Base-by-base conservation (phyloP, 2,888 invertebrate genomes). In the Lysandra bellargus region DNA sequence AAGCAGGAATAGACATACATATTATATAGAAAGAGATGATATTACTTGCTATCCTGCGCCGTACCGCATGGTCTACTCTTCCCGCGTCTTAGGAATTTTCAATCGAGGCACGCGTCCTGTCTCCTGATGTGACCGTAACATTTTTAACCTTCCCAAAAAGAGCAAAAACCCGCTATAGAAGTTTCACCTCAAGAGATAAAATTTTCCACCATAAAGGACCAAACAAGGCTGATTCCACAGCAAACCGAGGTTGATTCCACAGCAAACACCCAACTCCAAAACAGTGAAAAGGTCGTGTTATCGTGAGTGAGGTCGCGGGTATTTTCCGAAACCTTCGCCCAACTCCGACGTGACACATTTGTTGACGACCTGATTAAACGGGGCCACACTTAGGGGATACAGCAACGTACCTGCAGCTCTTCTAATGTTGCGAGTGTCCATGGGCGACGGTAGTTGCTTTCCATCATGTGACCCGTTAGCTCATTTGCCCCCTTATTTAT, bases 231-330 rank as follows among this genome's bases (percentile, higher is more conserved):
- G 5, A 61, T 57, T 9, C 44, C 30, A 53, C 9, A 23, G 23
- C n/a, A 9, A 75, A 49, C 49, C 49, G 7, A 49, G 49, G 49
- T 12, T 49, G 53, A 14, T 76, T 9, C 30, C 30, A 76, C 12
- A 30, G 23, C 23, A 23, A 76, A 76, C 69, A 69, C 33, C 69
- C 33, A 14, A 33, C 64, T 33, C 69, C 69, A 69, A 69, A 69
- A 14, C 33, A 37, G 33, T 69, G 69, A 33, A 69, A 69, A 69
- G 69, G 69, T 14, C 69, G 33, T 37, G 69, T 69, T 37, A 69
- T 69, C 69, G 69, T 69, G 69, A 69, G 69, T 69, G 14, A 69
- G 69, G 69, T 14, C 69, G 33, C 69, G 69, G 69, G 69, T 69
- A 33, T 69, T 69, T 69, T 69, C 69, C 69, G 69, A 69, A 69